Percentiles rank a stretch among this genome's conserved stretches.
Evolutionary conservation across 2,113 vertebrate genomes (phyloP).

Genomic region (Carlito syrichta): DNA sequence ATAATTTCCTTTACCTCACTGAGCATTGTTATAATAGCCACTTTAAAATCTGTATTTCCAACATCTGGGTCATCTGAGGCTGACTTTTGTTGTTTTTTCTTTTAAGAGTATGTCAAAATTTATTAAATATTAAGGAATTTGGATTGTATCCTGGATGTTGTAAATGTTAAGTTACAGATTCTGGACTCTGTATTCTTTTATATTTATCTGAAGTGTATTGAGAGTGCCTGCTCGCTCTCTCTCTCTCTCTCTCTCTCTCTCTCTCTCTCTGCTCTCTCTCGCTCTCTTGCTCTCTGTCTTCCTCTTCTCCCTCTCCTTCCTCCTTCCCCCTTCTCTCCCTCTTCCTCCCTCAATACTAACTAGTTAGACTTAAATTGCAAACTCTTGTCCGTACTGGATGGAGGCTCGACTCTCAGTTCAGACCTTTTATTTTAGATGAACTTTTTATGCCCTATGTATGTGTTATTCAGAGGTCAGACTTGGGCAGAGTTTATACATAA

Average conservation of each 20-base stretch:
- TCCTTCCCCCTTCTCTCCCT: no score
- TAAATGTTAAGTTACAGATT: not conserved
- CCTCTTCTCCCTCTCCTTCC: no score
- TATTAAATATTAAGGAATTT: not conserved
- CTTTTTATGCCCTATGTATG: not conserved
- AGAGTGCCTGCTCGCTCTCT: no score
- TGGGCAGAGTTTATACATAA: not conserved
- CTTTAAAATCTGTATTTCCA: not conserved
- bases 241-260: no score
- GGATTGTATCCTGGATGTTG: not conserved
- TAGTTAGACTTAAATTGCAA: not conserved
- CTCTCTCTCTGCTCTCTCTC: no score
- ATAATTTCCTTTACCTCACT: not conserved
- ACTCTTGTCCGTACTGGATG: not conserved
- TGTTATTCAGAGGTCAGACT: not conserved
- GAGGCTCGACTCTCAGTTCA: not conserved
- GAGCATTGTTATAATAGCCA: not conserved
- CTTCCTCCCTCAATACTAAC: no score
- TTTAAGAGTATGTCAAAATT: not conserved
- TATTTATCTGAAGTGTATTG: not conserved
- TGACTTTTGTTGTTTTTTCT: not conserved
- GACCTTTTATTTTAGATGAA: not conserved
- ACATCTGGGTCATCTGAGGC: not conserved
- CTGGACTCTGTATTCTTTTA: not conserved
- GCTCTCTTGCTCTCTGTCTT: no score